These are phyloP conservation scores for Podabrus alpinus DNA, from an alignment of 2,888 invertebrate species.

Conservation along the genomic window DNA sequence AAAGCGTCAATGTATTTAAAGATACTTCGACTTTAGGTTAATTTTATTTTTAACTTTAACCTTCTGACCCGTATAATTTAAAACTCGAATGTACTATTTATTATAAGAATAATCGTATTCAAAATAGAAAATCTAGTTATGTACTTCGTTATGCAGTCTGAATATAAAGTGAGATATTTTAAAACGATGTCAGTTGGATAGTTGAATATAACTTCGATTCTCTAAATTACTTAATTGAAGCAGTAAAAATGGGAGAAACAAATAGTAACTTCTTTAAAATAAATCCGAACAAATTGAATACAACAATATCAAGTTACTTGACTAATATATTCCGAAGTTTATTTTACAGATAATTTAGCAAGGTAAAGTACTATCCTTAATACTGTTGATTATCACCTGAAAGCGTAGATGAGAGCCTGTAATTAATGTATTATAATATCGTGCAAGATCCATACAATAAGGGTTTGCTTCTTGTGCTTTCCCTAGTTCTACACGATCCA, in stretches of 20 bases:
- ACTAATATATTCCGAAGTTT: constrained; percentile 8
- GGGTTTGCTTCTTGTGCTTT: constrained; percentile 36
- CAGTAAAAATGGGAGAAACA: background rate
- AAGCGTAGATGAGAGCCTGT: constrained; percentile 46
- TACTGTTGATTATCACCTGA: constrained; percentile 48
- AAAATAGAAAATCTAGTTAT: constrained; percentile 13
- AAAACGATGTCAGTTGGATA: background rate
- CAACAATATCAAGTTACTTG: background rate
- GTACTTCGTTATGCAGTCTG: background rate
- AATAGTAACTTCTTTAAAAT: background rate
- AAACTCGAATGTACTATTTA: constrained; percentile 11
- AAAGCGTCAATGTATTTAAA: constrained; percentile 32
- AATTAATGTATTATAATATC: constrained; percentile 49
- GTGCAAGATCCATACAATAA: constrained; percentile 41
- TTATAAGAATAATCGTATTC: constrained; percentile 17
- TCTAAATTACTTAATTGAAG: background rate
- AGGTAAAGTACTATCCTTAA: constrained; percentile 33
- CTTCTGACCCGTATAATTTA: constrained; percentile 16
- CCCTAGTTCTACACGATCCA: constrained; percentile 32
- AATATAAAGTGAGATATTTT: background rate
- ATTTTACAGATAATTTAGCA: constrained; percentile 32
- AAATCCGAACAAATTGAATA: background rate
- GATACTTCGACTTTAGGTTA: constrained; percentile 29
- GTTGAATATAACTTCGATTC: background rate
- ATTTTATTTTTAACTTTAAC: constrained; percentile 18